phyloP scores from a whole-genome alignment of 2,797 vertebrate genomes.

The Sebastes trivittatus region DNA sequence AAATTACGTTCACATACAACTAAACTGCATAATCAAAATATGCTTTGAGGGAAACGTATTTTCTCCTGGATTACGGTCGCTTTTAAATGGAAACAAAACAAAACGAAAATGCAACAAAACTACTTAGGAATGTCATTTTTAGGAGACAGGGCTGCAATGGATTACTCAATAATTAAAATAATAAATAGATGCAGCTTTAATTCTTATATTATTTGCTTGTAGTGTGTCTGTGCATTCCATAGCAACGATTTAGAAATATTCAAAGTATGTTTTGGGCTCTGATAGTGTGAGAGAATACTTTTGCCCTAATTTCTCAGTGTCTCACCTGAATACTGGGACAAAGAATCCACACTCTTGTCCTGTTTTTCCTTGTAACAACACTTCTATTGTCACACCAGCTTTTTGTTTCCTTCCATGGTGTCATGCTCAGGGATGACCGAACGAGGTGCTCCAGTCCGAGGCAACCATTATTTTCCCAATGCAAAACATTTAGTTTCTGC shows the following conservation, averaged over 20 bases:
- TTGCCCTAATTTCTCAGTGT: not conserved
- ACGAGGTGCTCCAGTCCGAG: conserved; percentile 1
- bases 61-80: too few relatives aligned
- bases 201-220: not conserved
- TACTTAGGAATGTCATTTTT: too few relatives aligned
- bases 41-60: too few relatives aligned
- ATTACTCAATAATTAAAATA: not conserved
- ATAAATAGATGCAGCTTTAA: not conserved
- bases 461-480: conserved; percentile 7
- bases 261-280: not conserved
- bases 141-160: too few relatives aligned
- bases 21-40: too few relatives aligned
- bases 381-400: conserved; percentile 39
- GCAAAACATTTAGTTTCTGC: conserved; percentile 5
- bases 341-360: conserved; percentile 8
- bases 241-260: not conserved
- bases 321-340: not conserved
- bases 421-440: conserved; percentile 29
- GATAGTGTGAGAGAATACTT: not conserved
- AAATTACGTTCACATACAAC: too few relatives aligned
- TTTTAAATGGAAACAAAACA: too few relatives aligned
- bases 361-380: conserved; percentile 17
- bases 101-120: too few relatives aligned
- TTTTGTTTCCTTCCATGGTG: conserved; percentile 32
- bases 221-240: not conserved